Evolutionary conservation across 1,140 invertebrate species (phyloP).

Genomic region (Cyclina sinensis): DNA sequence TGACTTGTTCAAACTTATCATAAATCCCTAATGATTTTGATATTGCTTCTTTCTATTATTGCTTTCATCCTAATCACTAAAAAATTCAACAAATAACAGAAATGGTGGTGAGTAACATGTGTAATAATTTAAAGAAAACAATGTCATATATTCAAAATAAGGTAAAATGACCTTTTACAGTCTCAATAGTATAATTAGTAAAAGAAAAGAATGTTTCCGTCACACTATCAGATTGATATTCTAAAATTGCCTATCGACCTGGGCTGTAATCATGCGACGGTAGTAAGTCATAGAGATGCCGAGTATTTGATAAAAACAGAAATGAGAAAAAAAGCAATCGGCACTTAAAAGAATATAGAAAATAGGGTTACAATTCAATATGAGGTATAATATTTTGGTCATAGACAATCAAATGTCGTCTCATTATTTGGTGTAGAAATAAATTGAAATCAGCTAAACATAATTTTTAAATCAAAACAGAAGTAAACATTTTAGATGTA

Average conservation of each 20-base stretch:
- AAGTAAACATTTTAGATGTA: no score
- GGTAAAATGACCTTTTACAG: not conserved
- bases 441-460: no score
- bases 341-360: not conserved
- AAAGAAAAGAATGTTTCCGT: not conserved
- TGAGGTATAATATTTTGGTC: no score
- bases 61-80: no score
- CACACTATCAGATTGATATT: not conserved
- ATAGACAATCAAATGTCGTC: no score
- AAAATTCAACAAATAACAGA: no score
- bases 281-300: not conserved
- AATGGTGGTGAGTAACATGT: not conserved
- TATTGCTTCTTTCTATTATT: no score
- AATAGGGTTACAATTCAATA: not conserved
- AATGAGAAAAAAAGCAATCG: constrained; percentile 12
- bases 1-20: no score
- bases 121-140: not conserved
- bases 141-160: not conserved
- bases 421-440: no score
- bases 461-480: no score
- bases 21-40: no score
- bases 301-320: not conserved
- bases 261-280: not conserved
- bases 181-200: not conserved
- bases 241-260: constrained; percentile 22